phyloP scores from a whole-genome alignment of 1,140 invertebrate genomes.

The Brachionus manjavacas region DNA sequence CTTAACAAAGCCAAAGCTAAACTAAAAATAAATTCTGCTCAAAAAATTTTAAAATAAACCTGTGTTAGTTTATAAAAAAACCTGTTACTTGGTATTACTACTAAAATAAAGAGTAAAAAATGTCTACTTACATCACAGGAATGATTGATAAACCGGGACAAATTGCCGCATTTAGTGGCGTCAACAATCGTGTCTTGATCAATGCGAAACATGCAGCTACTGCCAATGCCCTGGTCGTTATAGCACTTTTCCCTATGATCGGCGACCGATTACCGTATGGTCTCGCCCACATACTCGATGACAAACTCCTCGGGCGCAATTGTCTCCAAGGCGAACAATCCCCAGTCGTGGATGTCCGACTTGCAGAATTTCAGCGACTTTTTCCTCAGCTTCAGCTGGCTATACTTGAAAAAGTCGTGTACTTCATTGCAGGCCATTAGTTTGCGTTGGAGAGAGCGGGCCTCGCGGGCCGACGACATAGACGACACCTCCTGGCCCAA shows the following conservation, averaged over 20 bases:
- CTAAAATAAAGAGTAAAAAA: too few species aligned
- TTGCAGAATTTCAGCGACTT: constrained; percentile 95
- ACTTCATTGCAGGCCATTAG: constrained; percentile 29
- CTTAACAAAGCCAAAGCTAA: too few species aligned
- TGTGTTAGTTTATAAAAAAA: not conserved
- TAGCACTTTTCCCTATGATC: constrained; percentile 90
- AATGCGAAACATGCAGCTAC: constrained; percentile 93
- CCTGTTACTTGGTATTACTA: too few species aligned
- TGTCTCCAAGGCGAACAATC: constrained; percentile 94
- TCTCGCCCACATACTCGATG: constrained; percentile 97
- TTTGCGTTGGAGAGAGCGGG: constrained; percentile 2
- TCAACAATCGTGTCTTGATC: constrained; percentile 95
- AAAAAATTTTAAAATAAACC: too few species aligned
- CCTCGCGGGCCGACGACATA: not conserved
- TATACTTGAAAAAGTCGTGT: constrained; percentile 40
- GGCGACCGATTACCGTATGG: constrained; percentile 85
- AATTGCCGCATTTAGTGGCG: constrained; percentile 94
- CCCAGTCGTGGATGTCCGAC: constrained; percentile 98
- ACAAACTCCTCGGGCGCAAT: constrained; percentile 99
- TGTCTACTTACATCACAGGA: constrained; percentile 88
- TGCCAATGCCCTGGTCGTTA: constrained; percentile 90
- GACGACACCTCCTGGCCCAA: not conserved
- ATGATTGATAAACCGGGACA: constrained; percentile 98
- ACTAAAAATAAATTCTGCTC: too few species aligned
- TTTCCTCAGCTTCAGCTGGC: constrained; percentile 73